These are phyloP conservation scores for Pandemis heparana DNA, from an alignment of 2,888 invertebrate genomes.

Conservation along the genomic window DNA sequence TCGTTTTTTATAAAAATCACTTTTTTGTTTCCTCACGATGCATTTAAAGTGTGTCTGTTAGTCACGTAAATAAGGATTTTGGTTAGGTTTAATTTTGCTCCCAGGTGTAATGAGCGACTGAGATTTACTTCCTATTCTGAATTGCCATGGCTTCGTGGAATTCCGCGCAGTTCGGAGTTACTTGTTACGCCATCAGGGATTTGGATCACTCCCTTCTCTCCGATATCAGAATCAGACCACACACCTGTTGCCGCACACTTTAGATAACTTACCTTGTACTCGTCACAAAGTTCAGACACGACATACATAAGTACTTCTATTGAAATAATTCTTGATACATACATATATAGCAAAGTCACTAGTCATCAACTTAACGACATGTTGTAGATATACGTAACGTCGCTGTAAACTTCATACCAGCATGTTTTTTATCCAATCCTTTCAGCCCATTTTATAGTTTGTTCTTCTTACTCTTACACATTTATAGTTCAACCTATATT, in stretches of 20 bases:
- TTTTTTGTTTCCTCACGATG: not conserved
- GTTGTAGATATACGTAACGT: too few species aligned
- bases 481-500: too few species aligned
- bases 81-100: not conserved
- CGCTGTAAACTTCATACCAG: too few species aligned
- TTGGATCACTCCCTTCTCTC: conserved; percentile 16
- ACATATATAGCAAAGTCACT: too few species aligned
- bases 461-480: too few species aligned
- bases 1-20: not conserved
- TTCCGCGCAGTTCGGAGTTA: not conserved
- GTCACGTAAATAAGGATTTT: not conserved
- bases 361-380: too few species aligned
- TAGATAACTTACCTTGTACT: conserved; percentile 5
- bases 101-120: not conserved
- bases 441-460: too few species aligned
- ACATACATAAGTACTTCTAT: not conserved
- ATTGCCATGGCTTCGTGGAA: not conserved
- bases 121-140: not conserved
- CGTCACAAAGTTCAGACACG: conserved; percentile 11
- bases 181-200: conserved; percentile 11
- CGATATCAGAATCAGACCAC: conserved; percentile 16
- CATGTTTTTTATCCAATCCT: too few species aligned
- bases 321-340: too few species aligned
- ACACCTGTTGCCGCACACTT: conserved; percentile 27
- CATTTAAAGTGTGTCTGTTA: not conserved